phyloP scores from a whole-genome alignment of 2,797 vertebrate genomes.

The Falco cherrug region DNA sequence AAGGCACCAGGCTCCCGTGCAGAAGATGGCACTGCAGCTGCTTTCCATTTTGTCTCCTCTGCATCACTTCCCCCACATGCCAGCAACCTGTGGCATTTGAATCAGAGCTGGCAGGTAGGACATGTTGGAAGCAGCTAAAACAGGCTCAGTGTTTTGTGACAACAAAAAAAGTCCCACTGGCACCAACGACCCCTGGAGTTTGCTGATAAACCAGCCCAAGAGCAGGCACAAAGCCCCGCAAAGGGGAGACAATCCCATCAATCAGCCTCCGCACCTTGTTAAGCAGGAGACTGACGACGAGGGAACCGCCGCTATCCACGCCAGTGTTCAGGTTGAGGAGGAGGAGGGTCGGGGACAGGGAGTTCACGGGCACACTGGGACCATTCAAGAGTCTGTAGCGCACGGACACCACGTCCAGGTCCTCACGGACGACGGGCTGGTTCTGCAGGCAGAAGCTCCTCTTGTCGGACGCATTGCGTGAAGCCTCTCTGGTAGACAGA shows the following conservation, averaged over 20 bases:
- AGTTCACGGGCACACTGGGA: slow-evolving; percentile 73
- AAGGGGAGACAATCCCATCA: background rate
- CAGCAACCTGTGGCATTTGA: background rate
- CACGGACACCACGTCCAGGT: slow-evolving; percentile 86
- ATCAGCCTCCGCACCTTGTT: slow-evolving; percentile 76
- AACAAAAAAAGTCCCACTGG: background rate
- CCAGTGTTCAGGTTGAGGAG: slow-evolving; percentile 80
- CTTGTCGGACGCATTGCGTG: rapidly evolving
- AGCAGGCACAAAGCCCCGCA: background rate
- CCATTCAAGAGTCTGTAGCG: slow-evolving; percentile 81
- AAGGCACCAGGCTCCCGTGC: background rate
- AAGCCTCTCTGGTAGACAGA: background rate
- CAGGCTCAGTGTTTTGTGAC: background rate
- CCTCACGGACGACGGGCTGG: slow-evolving; percentile 84
- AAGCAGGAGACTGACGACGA: slow-evolving; percentile 83
- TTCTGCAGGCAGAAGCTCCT: slow-evolving; percentile 79
- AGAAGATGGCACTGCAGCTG: slow-evolving; percentile 22
- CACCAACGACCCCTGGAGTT: background rate
- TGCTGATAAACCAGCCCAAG: background rate
- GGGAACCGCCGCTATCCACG: slow-evolving; percentile 86
- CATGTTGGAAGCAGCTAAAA: background rate
- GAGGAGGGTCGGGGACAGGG: slow-evolving; percentile 80
- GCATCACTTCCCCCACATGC: background rate
- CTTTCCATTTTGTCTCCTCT: background rate
- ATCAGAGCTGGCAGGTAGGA: background rate